A percentile compares a stretch with the other conserved stretches of the same genome.
These are phyloP conservation scores for Bucco capensis DNA, from an alignment of 2,113 vertebrate genomes.

Conservation along the genomic window DNA sequence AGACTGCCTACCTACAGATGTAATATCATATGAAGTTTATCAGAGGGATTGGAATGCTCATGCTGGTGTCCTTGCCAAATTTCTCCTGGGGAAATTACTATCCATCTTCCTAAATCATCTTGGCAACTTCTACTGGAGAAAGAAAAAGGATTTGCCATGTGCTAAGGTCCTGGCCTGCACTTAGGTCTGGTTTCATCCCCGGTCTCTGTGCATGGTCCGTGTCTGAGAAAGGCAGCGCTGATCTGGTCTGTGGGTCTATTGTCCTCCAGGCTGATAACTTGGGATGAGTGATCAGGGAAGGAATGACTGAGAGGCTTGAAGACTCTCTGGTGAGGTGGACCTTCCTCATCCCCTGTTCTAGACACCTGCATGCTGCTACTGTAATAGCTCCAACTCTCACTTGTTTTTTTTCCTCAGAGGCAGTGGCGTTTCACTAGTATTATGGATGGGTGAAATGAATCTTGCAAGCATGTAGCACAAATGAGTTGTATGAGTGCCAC, in stretches of 20 bases:
- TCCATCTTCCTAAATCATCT: not conserved
- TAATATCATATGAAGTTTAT: constrained; percentile 12
- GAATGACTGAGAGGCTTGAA: not conserved
- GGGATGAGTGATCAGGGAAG: not conserved
- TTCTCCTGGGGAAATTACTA: constrained; percentile 16
- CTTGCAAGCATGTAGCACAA: constrained; percentile 7
- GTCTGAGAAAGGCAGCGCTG: not conserved
- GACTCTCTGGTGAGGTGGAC: not conserved
- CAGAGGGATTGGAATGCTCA: not conserved
- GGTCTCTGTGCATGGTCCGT: not conserved
- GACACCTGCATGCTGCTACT: not conserved
- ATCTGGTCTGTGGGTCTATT: not conserved
- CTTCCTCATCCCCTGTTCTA: not conserved
- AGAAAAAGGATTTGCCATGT: not conserved
- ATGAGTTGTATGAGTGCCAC: constrained; percentile 26
- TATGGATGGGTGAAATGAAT: constrained; percentile 15
- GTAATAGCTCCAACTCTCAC: not conserved
- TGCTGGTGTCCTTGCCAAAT: not conserved
- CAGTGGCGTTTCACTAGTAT: not conserved
- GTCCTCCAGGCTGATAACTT: not conserved
- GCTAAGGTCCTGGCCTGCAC: not conserved
- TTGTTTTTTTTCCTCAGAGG: not conserved
- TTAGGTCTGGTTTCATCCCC: not conserved
- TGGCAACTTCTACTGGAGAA: constrained; percentile 6
- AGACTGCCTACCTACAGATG: not conserved